Base-by-base conservation (phyloP, 2,113 vertebrate species). In the Pollachius pollachius region DNA sequence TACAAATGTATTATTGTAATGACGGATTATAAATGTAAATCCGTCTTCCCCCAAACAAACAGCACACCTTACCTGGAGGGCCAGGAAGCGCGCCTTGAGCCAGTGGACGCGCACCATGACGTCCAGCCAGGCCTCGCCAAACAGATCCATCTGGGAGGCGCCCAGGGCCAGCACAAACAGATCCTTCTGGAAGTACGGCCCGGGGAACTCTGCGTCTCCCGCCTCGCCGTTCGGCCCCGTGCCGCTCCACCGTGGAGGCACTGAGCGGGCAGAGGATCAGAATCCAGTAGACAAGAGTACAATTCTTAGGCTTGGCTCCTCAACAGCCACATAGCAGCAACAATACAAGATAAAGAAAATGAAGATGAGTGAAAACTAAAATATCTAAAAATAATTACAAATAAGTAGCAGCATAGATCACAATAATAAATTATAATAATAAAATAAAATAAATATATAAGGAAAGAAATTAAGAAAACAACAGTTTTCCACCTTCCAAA, bases 71-170 rank as follows among this genome's bases (percentile, higher is more conserved):
- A 97, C 97, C 95, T 97, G 96, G 58, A 97, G 87, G 0, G 96
- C 93, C 34, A 96, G 86, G 64, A 96, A 97, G 1, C 97, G 93
- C 19, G 96, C 96, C 81, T 99, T 98, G 66, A 99, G 88, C 97
- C 97, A 99, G 52, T 98, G 95, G 21, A 98, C 95, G 0, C 96
- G 93, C 34, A 95, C 93, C 65, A 95, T 94, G 58, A 96, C 94
- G 58, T 94, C 91, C 71, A 96, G 81, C 96, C 97, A 99, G 71
- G 89, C 90, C 0, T 92, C 92, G 83, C 93, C 94, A 81, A 98
- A 98, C 15, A 99, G 78, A 74, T 97, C 96, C 3, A 90, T 85
- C 73, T 99, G 96, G 0, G 96, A 96, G 0, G 95, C 95, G 0
- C 96, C 96, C 1, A 99, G 91, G 0, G 94, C 94, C 64, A 99